phyloP scores from a whole-genome alignment of 1,140 invertebrate genomes.

The Acromyrmex heyeri region DNA sequence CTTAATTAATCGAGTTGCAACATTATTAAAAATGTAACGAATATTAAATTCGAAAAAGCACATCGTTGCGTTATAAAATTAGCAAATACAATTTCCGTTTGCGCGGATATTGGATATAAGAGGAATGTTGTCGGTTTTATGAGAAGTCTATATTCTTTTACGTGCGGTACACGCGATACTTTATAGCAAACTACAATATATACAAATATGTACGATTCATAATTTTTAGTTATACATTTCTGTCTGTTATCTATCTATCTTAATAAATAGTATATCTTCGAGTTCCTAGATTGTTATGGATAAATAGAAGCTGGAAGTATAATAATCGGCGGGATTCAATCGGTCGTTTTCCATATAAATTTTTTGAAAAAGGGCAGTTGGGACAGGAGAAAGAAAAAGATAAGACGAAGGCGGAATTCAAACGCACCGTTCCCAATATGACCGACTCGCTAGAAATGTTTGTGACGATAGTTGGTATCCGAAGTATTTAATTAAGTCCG shows the following conservation, averaged over 20 bases:
- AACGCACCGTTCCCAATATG: constrained; percentile 4
- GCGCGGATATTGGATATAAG: too few species aligned
- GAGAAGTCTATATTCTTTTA: neutral
- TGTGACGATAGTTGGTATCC: constrained; percentile 16
- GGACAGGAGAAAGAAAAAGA: neutral
- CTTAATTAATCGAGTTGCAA: neutral
- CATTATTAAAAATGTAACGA: neutral
- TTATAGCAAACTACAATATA: neutral
- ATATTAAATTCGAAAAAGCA: neutral
- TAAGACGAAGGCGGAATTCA: neutral
- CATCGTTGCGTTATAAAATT: neutral
- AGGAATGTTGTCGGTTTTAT: neutral
- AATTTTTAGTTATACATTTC: neutral
- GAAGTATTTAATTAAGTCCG: constrained; percentile 47
- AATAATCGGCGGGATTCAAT: constrained; percentile 8
- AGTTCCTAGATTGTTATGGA: neutral
- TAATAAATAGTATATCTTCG: neutral
- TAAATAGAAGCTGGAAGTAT: constrained; percentile 4
- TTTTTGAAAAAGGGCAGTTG: neutral
- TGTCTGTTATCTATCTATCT: neutral
- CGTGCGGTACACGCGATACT: neutral
- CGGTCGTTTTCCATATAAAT: constrained; percentile 3
- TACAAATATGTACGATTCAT: neutral
- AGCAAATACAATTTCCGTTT: neutral
- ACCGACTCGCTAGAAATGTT: constrained; percentile 27